Conservation (phyloP, 2,888 invertebrate species). For the Drosophila longiperda region DNA sequence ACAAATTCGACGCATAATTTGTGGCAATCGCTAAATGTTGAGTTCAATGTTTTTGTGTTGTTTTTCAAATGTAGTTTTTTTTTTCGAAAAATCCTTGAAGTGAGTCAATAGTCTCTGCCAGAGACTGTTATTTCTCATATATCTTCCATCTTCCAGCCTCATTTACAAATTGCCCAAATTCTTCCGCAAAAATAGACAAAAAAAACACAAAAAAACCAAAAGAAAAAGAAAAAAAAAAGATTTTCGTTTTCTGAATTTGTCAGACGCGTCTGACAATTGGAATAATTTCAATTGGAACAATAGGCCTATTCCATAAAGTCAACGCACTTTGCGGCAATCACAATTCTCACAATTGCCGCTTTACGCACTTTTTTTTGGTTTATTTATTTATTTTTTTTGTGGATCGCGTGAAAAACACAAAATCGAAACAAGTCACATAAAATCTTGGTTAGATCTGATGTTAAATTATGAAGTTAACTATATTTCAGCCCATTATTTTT, state of each 20-base stretch:
- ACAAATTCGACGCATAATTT: conserved; percentile 56
- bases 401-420: not conserved
- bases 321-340: conserved; percentile 60
- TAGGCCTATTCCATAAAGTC: conserved; percentile 66
- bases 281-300: conserved; percentile 42
- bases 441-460: conserved; percentile 13
- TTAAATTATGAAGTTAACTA: conserved; percentile 38
- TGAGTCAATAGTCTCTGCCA: conserved; percentile 66
- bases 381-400: not conserved
- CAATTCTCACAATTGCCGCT: conserved; percentile 72
- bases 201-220: conserved; percentile 13
- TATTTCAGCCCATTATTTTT: not conserved
- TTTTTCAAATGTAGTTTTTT: conserved; percentile 61
- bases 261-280: conserved; percentile 43
- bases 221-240: conserved; percentile 2
- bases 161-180: conserved; percentile 76
- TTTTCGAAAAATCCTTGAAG: conserved; percentile 72
- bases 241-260: conserved; percentile 49
- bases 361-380: conserved; percentile 67
- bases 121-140: conserved; percentile 13
- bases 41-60: conserved; percentile 69
- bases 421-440: conserved; percentile 25
- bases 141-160: conserved; percentile 23
- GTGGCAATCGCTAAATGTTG: conserved; percentile 13
- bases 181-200: conserved; percentile 65